Conservation (phyloP, 1,140 invertebrate genomes). For the Phocides pigmalion region DNA sequence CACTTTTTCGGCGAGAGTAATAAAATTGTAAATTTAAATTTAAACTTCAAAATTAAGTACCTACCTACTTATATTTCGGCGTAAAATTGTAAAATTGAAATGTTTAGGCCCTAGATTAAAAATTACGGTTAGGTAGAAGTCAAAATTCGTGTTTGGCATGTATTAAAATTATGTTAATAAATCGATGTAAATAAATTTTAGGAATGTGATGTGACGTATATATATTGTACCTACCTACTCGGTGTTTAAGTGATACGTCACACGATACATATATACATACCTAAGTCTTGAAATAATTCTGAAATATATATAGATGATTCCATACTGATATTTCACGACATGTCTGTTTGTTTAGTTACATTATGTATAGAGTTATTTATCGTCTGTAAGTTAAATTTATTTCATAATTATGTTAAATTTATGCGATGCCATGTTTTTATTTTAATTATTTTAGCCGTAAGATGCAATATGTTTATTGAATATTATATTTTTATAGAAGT, state of each 20-base stretch:
- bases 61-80: constrained; percentile 64
- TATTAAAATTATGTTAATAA: constrained; percentile 51
- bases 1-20: constrained; percentile 40
- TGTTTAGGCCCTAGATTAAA: constrained; percentile 67
- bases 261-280: constrained; percentile 39
- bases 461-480: constrained; percentile 73
- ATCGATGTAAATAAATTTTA: constrained; percentile 72
- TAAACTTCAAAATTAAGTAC: constrained; percentile 54
- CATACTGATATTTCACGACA: constrained; percentile 48
- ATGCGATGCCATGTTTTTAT: constrained; percentile 78
- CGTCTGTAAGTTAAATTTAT: constrained; percentile 53
- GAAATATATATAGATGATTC: constrained; percentile 35
- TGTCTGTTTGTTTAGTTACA: constrained; percentile 48
- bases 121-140: constrained; percentile 63
- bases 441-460: constrained; percentile 65
- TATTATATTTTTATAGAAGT: constrained; percentile 81
- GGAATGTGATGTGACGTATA: constrained; percentile 65
- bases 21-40: constrained; percentile 47
- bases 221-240: constrained; percentile 56
- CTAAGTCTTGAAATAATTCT: constrained; percentile 39
- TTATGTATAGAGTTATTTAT: constrained; percentile 70
- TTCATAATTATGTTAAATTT: constrained; percentile 53
- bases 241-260: constrained; percentile 61
- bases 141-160: constrained; percentile 74
- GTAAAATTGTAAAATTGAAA: constrained; percentile 73